These are phyloP conservation scores for Metellina segmentata DNA, from an alignment of 2,888 invertebrate genomes.

Conservation along the genomic window DNA sequence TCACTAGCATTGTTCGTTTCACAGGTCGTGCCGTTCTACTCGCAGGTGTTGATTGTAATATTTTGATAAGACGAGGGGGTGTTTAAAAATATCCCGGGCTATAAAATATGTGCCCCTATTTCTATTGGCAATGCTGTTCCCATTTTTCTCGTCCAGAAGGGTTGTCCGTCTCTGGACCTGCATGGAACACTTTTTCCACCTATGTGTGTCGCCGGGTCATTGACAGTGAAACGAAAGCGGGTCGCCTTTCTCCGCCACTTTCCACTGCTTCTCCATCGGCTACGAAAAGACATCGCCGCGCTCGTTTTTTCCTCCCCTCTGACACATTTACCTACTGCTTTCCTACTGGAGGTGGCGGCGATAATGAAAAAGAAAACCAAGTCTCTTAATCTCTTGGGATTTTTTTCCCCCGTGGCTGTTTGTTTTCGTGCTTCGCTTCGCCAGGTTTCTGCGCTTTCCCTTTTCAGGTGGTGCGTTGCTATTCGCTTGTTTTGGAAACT, in stretches of 20 bases:
- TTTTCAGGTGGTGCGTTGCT: not conserved
- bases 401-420: not conserved
- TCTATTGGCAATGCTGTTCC: too few relatives aligned
- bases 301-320: conserved; percentile 13
- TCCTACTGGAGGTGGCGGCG: not conserved
- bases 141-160: too few relatives aligned
- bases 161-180: too few relatives aligned
- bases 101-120: too few relatives aligned
- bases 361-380: not conserved
- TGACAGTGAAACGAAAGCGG: conserved; percentile 67
- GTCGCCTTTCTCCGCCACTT: conserved; percentile 52
- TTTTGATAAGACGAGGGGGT: too few relatives aligned
- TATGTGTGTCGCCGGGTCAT: conserved; percentile 66
- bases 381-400: conserved; percentile 17
- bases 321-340: conserved; percentile 27
- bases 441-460: not conserved
- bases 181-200: too few relatives aligned
- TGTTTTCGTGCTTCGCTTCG: not conserved
- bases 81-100: too few relatives aligned
- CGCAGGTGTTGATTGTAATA: too few relatives aligned
- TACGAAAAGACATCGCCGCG: conserved; percentile 7
- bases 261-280: conserved; percentile 45
- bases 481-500: not conserved
- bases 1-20: too few relatives aligned
- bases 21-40: too few relatives aligned